Evolutionary conservation across 92 coral and sea anemone genomes (phyloP).

Genomic region (Metridium senile): DNA sequence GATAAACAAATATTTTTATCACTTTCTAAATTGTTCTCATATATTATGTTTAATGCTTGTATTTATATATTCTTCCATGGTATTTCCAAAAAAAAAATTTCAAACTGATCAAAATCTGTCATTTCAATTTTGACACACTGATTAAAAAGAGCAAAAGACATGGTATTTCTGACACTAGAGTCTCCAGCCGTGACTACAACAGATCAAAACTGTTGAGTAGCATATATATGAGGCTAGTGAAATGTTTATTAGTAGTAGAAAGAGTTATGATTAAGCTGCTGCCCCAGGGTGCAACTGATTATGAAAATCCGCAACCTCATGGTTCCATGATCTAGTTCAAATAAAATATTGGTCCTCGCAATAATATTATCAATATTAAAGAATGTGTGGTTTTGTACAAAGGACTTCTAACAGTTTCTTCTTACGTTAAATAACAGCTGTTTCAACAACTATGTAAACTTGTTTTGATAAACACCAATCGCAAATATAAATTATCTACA

Average conservation of each 20-base stretch:
- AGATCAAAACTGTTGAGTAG: neutral
- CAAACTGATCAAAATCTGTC: neutral
- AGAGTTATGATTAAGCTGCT: neutral
- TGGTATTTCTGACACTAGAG: neutral
- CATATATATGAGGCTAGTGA: neutral
- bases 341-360: neutral
- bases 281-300: neutral
- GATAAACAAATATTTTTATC: no score
- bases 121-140: neutral
- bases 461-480: neutral
- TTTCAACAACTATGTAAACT: neutral
- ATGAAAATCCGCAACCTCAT: neutral
- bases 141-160: neutral
- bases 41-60: no score
- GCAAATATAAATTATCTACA: neutral
- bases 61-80: no score
- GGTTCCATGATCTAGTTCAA: neutral
- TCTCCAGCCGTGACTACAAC: neutral
- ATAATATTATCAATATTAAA: neutral
- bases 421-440: constrained; percentile 22
- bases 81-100: no score
- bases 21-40: no score
- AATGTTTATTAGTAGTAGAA: neutral
- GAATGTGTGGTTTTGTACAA: constrained; percentile 4
- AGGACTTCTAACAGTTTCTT: constrained; percentile 3